Percentiles rank a stretch among this genome's conserved stretches.
Evolutionary conservation across 2,113 vertebrate genomes (phyloP).

Genomic region (Recurvirostra avosetta): DNA sequence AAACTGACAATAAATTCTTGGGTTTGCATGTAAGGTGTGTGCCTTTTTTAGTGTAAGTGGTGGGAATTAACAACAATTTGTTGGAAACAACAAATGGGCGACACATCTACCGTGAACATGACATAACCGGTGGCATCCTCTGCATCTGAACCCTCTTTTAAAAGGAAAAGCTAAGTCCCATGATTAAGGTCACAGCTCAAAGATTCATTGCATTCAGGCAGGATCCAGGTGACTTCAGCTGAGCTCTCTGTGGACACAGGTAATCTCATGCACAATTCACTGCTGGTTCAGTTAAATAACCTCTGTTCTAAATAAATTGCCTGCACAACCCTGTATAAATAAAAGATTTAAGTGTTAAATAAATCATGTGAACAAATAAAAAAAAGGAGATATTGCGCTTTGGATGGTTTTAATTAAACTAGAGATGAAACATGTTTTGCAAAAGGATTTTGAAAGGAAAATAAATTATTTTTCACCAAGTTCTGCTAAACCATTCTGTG

Average conservation of each 20-base stretch:
- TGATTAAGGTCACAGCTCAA: neutral
- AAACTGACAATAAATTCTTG: neutral
- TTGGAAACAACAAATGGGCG: neutral
- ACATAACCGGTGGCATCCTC: neutral
- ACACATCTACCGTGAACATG: neutral
- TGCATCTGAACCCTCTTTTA: neutral
- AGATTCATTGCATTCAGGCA: neutral
- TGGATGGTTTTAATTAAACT: slow-evolving; percentile 5
- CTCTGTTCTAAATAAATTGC: neutral
- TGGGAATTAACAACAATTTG: neutral
- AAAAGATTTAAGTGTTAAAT: slow-evolving; percentile 61
- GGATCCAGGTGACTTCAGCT: neutral
- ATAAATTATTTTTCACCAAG: neutral
- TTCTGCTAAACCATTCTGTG: neutral
- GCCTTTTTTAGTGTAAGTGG: neutral
- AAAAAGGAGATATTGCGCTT: neutral
- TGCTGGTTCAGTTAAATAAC: neutral
- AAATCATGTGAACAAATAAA: slow-evolving; percentile 50
- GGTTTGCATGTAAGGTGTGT: neutral
- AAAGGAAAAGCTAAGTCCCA: neutral
- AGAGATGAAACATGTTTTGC: neutral
- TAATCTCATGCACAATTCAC: neutral
- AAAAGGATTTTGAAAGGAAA: neutral
- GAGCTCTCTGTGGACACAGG: neutral
- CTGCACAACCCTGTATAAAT: slow-evolving; percentile 27